Conservation (phyloP, 2,113 vertebrate species). For the Hippocampus mohnikei region DNA sequence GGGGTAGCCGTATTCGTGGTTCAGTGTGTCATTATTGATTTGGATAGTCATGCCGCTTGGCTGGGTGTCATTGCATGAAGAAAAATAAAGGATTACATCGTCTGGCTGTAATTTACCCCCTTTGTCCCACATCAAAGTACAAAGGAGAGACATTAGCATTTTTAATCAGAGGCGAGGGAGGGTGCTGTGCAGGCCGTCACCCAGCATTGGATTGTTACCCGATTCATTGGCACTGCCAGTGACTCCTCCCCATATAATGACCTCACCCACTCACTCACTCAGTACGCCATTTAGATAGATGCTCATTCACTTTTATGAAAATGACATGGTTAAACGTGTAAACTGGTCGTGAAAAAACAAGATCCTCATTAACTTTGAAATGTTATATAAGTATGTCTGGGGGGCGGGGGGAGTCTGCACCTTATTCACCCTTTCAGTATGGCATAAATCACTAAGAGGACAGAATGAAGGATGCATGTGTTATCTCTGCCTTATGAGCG, state of each 20-base stretch:
- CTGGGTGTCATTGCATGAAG: slow-evolving; percentile 59
- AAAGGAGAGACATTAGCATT: slow-evolving; percentile 83
- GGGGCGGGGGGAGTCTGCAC: neutral
- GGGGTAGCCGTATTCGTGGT: slow-evolving; percentile 28
- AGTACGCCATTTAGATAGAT: slow-evolving; percentile 8
- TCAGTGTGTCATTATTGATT: slow-evolving; percentile 70
- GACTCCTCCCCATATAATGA: slow-evolving; percentile 30
- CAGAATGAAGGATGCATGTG: too few relatives aligned
- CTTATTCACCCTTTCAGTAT: neutral
- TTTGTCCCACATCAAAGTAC: slow-evolving; percentile 87
- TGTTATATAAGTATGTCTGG: neutral
- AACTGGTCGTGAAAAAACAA: neutral
- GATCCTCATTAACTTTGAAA: neutral
- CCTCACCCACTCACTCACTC: slow-evolving; percentile 23
- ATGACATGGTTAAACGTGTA: neutral
- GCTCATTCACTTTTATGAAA: neutral
- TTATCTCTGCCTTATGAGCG: too few relatives aligned
- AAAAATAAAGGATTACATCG: slow-evolving; percentile 66
- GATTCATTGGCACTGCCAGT: slow-evolving; percentile 56
- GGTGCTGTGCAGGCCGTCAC: slow-evolving; percentile 67
- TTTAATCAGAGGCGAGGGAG: slow-evolving; percentile 82
- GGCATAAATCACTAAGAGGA: too few relatives aligned
- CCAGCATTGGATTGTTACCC: slow-evolving; percentile 71
- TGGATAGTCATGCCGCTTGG: slow-evolving; percentile 64
- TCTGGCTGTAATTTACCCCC: slow-evolving; percentile 48